Evolutionary conservation across 2,888 invertebrate genomes (phyloP).

Genomic region (Blomia tropicalis): DNA sequence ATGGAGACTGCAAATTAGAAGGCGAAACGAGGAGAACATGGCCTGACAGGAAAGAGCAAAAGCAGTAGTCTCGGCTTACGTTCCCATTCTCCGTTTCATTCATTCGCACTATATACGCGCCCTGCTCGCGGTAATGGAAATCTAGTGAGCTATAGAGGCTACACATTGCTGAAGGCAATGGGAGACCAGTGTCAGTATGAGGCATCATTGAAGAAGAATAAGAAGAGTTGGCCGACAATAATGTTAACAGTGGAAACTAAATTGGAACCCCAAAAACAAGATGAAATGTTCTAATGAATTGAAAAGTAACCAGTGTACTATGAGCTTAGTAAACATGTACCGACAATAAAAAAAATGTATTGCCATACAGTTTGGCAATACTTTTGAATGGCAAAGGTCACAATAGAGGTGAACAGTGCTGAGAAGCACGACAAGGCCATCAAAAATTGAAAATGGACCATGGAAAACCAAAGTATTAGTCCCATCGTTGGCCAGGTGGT

Average conservation of each 20-base stretch:
- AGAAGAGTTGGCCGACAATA: neutral
- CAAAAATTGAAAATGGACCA: neutral
- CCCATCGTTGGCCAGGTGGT: constrained; percentile 2
- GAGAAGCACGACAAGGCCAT: neutral
- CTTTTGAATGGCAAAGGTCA: neutral
- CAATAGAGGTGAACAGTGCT: neutral
- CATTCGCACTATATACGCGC: neutral
- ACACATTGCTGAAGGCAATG: neutral
- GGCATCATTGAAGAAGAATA: neutral
- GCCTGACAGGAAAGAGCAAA: neutral
- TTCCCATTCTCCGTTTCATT: neutral
- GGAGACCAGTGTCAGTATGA: neutral
- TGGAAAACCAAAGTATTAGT: neutral
- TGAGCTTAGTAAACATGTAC: neutral
- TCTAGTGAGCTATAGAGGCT: neutral
- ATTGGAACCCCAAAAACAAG: no score
- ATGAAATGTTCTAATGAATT: neutral
- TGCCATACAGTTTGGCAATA: neutral
- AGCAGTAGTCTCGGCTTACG: neutral
- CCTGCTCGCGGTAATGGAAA: neutral
- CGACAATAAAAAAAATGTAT: neutral
- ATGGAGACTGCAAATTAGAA: neutral
- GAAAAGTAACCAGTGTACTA: constrained; percentile 7
- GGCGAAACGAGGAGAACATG: neutral
- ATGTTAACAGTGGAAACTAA: neutral